Conservation (phyloP, 2,888 invertebrate genomes). For the Latrodectus hesperus region DNA sequence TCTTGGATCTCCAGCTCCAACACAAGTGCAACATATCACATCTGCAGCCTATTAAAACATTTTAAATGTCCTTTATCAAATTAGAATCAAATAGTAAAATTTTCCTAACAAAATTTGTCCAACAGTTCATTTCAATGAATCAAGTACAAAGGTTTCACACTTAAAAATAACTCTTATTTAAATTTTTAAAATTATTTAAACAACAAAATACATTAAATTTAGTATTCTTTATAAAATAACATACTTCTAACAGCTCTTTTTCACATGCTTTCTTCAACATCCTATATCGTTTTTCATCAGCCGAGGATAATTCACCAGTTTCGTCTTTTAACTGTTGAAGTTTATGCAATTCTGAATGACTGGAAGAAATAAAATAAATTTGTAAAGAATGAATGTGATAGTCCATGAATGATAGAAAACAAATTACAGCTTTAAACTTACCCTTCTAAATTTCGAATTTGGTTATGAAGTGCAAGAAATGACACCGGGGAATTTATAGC, state of each 20-base stretch:
- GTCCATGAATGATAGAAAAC: not conserved
- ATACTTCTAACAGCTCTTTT: conserved; percentile 85
- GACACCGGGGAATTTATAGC: conserved; percentile 98
- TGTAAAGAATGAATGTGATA: not conserved
- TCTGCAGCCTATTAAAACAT: conserved; percentile 84
- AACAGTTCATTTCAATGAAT: no score
- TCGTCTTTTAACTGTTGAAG: conserved; percentile 97
- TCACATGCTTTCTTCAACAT: conserved; percentile 93
- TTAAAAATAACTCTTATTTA: no score
- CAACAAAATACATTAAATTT: no score
- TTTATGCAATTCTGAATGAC: conserved; percentile 92
- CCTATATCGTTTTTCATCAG: conserved; percentile 95
- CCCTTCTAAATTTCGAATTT: conserved; percentile 94
- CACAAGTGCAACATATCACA: conserved; percentile 99
- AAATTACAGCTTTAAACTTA: conserved; percentile 72
- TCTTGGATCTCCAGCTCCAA: conserved; percentile 97
- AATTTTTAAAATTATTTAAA: no score
- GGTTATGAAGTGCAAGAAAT: conserved; percentile 96
- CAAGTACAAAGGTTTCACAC: no score
- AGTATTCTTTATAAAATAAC: not conserved
- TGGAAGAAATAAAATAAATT: conserved; percentile 69
- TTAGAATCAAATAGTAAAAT: not conserved
- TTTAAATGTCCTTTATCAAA: not conserved
- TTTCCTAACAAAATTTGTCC: not conserved
- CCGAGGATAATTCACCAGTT: conserved; percentile 95